Evolutionary conservation across 2,113 vertebrate genomes (phyloP), one percentile per base, ranked within the genome.

Genomic region (Pionites leucogaster): DNA sequence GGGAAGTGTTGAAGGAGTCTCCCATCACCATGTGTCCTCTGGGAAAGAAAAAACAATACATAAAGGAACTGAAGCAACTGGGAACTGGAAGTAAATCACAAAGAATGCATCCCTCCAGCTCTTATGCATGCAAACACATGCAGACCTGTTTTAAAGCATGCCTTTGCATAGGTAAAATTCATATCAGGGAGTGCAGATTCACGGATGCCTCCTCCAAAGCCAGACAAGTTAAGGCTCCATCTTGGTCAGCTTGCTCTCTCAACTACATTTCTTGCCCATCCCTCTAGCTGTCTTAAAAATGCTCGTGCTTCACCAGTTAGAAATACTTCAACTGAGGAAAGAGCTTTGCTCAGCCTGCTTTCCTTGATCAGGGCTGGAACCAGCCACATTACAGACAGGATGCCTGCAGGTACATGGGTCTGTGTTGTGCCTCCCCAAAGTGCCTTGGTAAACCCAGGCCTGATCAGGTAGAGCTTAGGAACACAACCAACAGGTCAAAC

Each of bases 21-120:
- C 99, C 99, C 99, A 99, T 99, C 77, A 99, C 99, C 97, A 99
- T 99, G 96, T 99, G 98, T 42, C 99, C 99, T 55, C 99, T 99
- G 89, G 74, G 44, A 96, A 86, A 18, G 80, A 37, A 95, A 90
- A 47, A 86, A 41, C 27, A 16, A 60, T 8, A 69, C 4, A 50
- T 13, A 64, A 52, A 8, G 41, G 17, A 90, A 94, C 10, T 91
- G 35, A 90, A 94, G 42, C 25, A 90, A 47, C 8, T 60, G 25
- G 10, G 29, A 90, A 49, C 37, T 24, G 27, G 33, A 53, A 62
- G 24, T 8, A 31, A 70, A 70, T 18, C 46, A 50, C 23, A 46
- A 74, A 83, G 53, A 39, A 55, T 53, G 28, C 22, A 27, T 8
- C 18, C 15, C 27, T 77, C 59, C 78, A 75, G 17, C 12, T 31